A percentile compares a stretch with the other conserved stretches of the same genome.
Conservation (phyloP, 2,888 invertebrate species). For the Brachypalpus laphriformis region DNA sequence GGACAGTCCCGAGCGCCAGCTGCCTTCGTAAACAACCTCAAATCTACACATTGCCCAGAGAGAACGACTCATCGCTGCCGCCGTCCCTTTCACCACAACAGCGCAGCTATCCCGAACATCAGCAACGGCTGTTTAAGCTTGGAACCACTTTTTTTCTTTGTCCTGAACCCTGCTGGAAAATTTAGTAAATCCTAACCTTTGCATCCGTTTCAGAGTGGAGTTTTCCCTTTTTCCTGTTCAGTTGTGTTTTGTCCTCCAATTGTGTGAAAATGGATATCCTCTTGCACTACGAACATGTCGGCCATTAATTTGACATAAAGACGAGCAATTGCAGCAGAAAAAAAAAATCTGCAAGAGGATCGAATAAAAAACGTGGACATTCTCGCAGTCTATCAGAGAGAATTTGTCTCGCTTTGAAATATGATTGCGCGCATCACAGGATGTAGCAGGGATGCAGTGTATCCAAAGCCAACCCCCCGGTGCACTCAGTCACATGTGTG, state of each 20-base stretch:
- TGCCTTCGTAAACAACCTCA: constrained; percentile 61
- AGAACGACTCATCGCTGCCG: constrained; percentile 1
- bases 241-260: constrained; percentile 40
- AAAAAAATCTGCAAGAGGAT: constrained; percentile 53
- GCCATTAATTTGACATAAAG: constrained; percentile 81
- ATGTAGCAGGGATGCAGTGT: neutral
- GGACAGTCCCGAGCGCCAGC: constrained; percentile 49
- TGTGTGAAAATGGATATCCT: constrained; percentile 77
- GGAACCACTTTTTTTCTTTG: constrained; percentile 9
- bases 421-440: constrained; percentile 46
- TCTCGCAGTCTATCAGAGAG: constrained; percentile 44
- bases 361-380: constrained; percentile 42
- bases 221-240: neutral
- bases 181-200: constrained; percentile 55
- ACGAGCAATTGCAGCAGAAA: constrained; percentile 74
- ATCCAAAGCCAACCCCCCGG: neutral
- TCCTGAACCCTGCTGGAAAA: constrained; percentile 21
- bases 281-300: constrained; percentile 76
- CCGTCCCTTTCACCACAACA: constrained; percentile 7
- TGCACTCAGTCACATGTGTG: constrained; percentile 43
- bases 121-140: constrained; percentile 10
- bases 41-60: constrained; percentile 48
- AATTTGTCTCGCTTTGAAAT: constrained; percentile 63
- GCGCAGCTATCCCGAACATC: neutral
- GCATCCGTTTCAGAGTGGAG: constrained; percentile 5